These are phyloP conservation scores for Gasterosteus nipponicus DNA, from an alignment of 2,113 vertebrate genomes.

Conservation along the genomic window DNA sequence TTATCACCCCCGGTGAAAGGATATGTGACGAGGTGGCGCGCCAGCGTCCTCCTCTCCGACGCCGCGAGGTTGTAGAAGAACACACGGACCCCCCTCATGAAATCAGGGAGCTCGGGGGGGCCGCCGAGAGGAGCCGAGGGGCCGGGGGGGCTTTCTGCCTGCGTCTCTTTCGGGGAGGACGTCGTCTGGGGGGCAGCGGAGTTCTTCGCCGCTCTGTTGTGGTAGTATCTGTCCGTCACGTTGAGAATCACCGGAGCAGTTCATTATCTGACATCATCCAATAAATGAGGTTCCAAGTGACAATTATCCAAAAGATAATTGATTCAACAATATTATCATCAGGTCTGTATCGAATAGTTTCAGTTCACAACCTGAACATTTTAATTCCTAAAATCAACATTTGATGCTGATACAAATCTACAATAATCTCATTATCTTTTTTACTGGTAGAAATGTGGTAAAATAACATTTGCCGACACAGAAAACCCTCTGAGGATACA, in stretches of 20 bases:
- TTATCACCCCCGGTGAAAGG: slow-evolving; percentile 61
- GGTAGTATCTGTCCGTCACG: slow-evolving; percentile 77
- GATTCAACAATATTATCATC: too few species aligned
- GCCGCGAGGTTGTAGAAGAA: slow-evolving; percentile 83
- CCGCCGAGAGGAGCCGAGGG: slow-evolving; percentile 3
- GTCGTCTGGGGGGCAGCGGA: slow-evolving; percentile 15
- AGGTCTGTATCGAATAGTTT: too few species aligned
- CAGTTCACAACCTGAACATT: too few species aligned
- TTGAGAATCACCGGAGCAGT: slow-evolving; percentile 42
- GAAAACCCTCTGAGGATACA: slow-evolving; percentile 83
- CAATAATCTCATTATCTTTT: too few species aligned
- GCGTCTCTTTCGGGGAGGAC: slow-evolving; percentile 7
- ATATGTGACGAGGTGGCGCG: slow-evolving; percentile 84
- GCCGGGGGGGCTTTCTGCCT: not conserved
- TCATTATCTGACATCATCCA: too few species aligned
- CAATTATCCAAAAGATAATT: too few species aligned
- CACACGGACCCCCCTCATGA: slow-evolving; percentile 79
- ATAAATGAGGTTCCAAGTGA: too few species aligned
- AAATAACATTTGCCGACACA: too few species aligned
- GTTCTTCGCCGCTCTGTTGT: slow-evolving; percentile 58
- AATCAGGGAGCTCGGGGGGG: slow-evolving; percentile 58
- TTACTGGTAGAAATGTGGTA: too few species aligned
- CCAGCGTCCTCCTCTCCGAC: slow-evolving; percentile 78
- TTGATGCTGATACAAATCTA: too few species aligned
- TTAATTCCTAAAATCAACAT: too few species aligned